These are phyloP conservation scores for Oncorhynchus gorbuscha DNA, from an alignment of 2,113 vertebrate genomes.

Conservation along the genomic window DNA sequence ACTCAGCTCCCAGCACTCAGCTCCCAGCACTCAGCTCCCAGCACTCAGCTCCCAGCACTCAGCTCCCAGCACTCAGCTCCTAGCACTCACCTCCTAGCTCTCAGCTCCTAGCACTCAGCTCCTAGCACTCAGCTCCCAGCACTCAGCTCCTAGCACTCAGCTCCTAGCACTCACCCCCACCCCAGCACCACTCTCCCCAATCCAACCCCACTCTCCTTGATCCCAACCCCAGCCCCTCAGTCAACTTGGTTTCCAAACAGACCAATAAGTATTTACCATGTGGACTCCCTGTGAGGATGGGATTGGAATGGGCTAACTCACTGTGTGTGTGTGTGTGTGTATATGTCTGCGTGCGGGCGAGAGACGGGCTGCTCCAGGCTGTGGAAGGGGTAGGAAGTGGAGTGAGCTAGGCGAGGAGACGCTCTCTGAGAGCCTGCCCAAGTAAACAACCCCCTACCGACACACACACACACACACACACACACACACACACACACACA, in stretches of 20 bases:
- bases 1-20: too few species aligned
- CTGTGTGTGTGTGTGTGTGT: too few species aligned
- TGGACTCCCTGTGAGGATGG: conserved; percentile 54
- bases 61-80: too few species aligned
- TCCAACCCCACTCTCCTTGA: conserved; percentile 18
- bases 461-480: conserved; percentile 14
- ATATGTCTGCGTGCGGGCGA: too few species aligned
- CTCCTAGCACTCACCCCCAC: conserved; percentile 7
- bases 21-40: too few species aligned
- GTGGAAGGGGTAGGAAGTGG: conserved; percentile 61
- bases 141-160: too few species aligned
- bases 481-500: conserved; percentile 24
- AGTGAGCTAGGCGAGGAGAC: conserved; percentile 53
- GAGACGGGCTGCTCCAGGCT: conserved; percentile 58
- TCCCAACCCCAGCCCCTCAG: conserved; percentile 28
- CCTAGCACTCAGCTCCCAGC: too few species aligned
- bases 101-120: too few species aligned
- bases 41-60: too few species aligned
- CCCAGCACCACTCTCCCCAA: conserved; percentile 10
- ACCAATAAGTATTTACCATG: conserved; percentile 73
- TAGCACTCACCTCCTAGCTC: too few species aligned
- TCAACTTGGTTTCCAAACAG: conserved; percentile 56
- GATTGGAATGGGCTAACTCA: conserved; percentile 63
- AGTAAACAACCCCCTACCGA: conserved; percentile 61
- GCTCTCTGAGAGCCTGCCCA: conserved; percentile 60